Evolutionary conservation across 2,797 vertebrate genomes (phyloP), one percentile per base, ranked within the genome.

Genomic region (Acomys russatus): DNA sequence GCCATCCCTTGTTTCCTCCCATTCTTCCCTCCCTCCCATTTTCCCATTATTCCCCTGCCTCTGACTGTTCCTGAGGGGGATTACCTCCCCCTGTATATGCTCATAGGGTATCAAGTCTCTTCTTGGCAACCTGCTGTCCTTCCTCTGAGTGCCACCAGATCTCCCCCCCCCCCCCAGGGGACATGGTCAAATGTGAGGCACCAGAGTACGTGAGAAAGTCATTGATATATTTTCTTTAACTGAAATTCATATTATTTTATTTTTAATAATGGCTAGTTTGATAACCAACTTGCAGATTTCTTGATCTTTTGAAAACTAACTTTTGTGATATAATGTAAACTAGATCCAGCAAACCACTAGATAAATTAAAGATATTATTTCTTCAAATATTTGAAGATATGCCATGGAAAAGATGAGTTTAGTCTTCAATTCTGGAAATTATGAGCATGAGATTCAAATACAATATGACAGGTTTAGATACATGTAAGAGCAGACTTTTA

Each of bases 321-420:
- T 90, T 23, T 87, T 64, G 0, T 66, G 33, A 91, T 1, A 35
- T 79, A 7, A 20, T 38, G 70, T 83, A 91, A 92, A 10, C 23
- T 54, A 84, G 8, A 3, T 80, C 12, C 15, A 84, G 20, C 35
- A 92, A 82, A 71, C 7, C 5, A 71, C 12, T 80, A 68, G 18
- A 74, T 92, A 94, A 92, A 91, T 79, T 4, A 22, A 61, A 77
- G 35, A 71, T 20, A 85, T 49, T 15, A 73, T 49, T 80, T 10
- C 54, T 87, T 96, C 9, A 88, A 96, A 90, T 92, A 95, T 84
- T 92, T 92, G 23, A 92, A 59, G 17, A 79, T 73, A 70, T 6
- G 63, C 38, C 18, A 61, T 4, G 1, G 63, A 8, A 90, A 95
- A 20, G 11, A 54, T 9, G 85, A 82, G n/a, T 59, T 78, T 59